These are phyloP conservation scores for Hafferia zeledoni DNA, from an alignment of 2,797 vertebrate genomes.

Conservation along the genomic window DNA sequence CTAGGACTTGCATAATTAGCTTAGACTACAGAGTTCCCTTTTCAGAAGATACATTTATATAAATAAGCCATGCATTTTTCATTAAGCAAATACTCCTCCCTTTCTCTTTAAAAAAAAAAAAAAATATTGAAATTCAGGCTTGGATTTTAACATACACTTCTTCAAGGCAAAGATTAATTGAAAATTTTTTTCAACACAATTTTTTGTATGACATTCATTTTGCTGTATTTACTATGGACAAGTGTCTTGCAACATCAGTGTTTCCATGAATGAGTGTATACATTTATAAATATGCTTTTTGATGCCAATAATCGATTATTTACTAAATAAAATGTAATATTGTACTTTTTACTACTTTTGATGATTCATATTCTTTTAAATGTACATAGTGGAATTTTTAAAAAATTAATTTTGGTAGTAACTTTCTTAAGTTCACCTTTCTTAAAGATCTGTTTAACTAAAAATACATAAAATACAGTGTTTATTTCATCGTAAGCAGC, in stretches of 20 bases:
- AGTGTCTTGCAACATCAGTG: background rate
- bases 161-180: constrained; percentile 4
- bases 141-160: constrained; percentile 35
- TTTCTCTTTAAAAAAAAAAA: background rate
- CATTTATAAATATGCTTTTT: background rate
- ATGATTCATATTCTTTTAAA: background rate
- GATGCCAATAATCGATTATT: background rate
- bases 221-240: background rate
- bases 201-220: background rate
- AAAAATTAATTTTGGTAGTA: background rate
- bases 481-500: background rate
- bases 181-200: background rate
- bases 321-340: background rate
- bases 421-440: background rate
- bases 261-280: background rate
- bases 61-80: constrained; percentile 74
- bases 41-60: constrained; percentile 73
- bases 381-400: background rate
- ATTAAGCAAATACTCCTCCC: constrained; percentile 48
- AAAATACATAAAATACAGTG: background rate
- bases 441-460: background rate
- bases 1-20: constrained; percentile 75
- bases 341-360: background rate
- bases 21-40: constrained; percentile 73
- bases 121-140: background rate